Percentiles rank a stretch among this genome's conserved stretches.
These are phyloP conservation scores for Heliconius charithonia DNA, from an alignment of 2,888 invertebrate genomes.

Conservation along the genomic window DNA sequence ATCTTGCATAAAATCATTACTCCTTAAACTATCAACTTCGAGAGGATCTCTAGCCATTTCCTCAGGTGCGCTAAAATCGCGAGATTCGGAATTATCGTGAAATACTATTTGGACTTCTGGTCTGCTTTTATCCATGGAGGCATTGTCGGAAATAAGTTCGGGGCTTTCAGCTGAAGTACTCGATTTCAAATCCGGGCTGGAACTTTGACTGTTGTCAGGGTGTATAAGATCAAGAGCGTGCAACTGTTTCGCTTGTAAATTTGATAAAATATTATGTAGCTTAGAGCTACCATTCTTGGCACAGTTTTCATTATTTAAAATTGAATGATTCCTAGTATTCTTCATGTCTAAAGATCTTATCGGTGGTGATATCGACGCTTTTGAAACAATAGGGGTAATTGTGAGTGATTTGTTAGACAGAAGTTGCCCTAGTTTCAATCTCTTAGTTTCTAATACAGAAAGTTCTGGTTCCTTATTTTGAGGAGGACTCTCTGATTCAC, in stretches of 20 bases:
- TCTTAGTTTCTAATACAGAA: constrained; percentile 69
- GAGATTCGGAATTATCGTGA: constrained; percentile 76
- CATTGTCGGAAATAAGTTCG: constrained; percentile 63
- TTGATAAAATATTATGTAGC: constrained; percentile 76
- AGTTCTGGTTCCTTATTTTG: constrained; percentile 68
- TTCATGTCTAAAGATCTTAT: constrained; percentile 65
- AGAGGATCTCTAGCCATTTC: constrained; percentile 77
- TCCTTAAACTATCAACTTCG: constrained; percentile 65
- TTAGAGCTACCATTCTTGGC: constrained; percentile 82
- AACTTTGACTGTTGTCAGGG: constrained; percentile 61
- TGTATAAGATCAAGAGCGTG: constrained; percentile 67
- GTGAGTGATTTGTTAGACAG: constrained; percentile 72
- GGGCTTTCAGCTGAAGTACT: constrained; percentile 70
- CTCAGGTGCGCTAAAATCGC: constrained; percentile 65
- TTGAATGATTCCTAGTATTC: constrained; percentile 65
- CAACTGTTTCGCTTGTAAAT: constrained; percentile 75
- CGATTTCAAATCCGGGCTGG: constrained; percentile 65
- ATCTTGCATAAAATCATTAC: constrained; percentile 52
- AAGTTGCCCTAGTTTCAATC: constrained; percentile 75
- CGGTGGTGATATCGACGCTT: constrained; percentile 59
- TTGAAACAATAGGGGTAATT: constrained; percentile 66
- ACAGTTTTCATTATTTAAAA: constrained; percentile 76
- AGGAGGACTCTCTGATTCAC: constrained; percentile 59
- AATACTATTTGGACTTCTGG: constrained; percentile 73
- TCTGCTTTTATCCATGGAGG: constrained; percentile 63